Evolutionary conservation across 2,888 invertebrate species (phyloP), one percentile per base, ranked within the genome.

Genomic region (Eilema caniola): DNA sequence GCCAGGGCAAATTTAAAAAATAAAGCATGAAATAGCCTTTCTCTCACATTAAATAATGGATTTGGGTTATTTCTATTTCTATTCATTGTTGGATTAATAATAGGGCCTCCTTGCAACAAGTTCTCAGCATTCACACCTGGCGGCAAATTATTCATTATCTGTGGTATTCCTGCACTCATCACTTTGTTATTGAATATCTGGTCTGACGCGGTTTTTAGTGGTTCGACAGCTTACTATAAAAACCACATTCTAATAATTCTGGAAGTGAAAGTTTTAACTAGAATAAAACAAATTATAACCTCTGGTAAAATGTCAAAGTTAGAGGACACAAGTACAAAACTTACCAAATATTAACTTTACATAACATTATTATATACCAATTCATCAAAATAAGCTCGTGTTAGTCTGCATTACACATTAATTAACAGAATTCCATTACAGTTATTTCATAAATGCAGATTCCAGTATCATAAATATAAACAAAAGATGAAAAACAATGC

Each of bases 1-100:
- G 98, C 97, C 84, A 99, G 94, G 4, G 99, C 98, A 81, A 98
- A 97, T 90, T 98, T 97, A 89, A 99, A 97, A 93, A 99, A 99
- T 81, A 99, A 95, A 20, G 99, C 99, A 94, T 99, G 98, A 91
- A 99, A 99, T 69, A 99, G 95, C 81, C 99, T 96, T 90, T 99
- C 99, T 84, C 99, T 96, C 72, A 99, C 98, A 93, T 97, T 98
- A 86, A 98, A 97, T 76, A 98, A 91, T 57, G 98, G 97, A 88
- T 98, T 98, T 91, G 97, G 96, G 89, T 96, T 96, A 82, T 96
- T 96, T 77, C 94, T 93, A 83, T 95, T 94, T 77, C 96, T 91
- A 75, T 96, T 95, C 85, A 95, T 92, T 33, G 91, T 89, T 66
- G 92, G 90, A 76, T 96, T 95, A 72, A 96, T 92, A 57, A 96